Base-by-base conservation (phyloP, 2,113 vertebrate genomes). In the Nestor notabilis region DNA sequence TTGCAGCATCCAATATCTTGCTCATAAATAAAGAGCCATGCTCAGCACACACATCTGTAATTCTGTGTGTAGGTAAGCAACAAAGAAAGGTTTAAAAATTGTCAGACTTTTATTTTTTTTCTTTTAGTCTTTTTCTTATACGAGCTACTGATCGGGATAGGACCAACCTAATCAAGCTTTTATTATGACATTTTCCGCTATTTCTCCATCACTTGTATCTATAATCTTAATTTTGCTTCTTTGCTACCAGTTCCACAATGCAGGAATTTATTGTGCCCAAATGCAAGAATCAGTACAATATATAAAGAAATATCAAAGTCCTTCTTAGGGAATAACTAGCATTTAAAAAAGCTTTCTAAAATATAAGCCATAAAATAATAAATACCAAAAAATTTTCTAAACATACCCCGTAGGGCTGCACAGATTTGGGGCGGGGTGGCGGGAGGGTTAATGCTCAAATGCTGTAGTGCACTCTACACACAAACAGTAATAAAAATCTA, bases 401-500 rank as follows among this genome's bases (percentile, higher is more conserved):
- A 85, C 3, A 47, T 41, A 46, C 52, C 12, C 72, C 70, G 41
- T 37, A 79, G 44, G 39, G 44, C 82, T 65, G 66, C 46, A 11
- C 24, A 46, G 53, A 53, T 83, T 90, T 92, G 61, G 76, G 68
- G 39, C 0, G 2, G 27, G 65, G 25, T 25, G 7, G n/a, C 28
- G 25, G 28, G 6, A 41, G 28, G 23, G 28, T 55, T 89, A 91
- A 96, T 80, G 53, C 44, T 89, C 47, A 79, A 88, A 87, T 55
- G 65, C 43, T 93, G 79, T 66, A 70, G 50, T 61, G 84, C 82
- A 71, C 91, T 93, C 87, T 65, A 68, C 87, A 90, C 83, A 94
- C 82, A 96, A 95, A 83, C 63, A 96, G 89, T 94, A 91, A 96
- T 97, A 97, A 97, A 98, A 97, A 97, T 90, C 97, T 98, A 96